Evolutionary conservation across 2,797 vertebrate species (phyloP).

Genomic region (Eutrigla gurnardus): DNA sequence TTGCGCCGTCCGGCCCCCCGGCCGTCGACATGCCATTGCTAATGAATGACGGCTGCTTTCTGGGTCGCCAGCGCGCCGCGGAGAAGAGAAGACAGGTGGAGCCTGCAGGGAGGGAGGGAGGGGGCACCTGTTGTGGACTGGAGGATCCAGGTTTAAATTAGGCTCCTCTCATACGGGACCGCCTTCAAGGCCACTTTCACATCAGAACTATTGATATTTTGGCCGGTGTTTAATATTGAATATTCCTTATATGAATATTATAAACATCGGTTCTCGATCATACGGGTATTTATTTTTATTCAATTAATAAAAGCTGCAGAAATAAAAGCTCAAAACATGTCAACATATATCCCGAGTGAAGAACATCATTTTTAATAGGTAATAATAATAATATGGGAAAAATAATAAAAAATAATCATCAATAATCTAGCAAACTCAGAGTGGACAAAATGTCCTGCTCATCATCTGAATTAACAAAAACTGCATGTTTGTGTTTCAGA

Average conservation of each 20-base stretch:
- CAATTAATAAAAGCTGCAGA: too few relatives aligned
- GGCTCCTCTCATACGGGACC: constrained; percentile 35
- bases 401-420: too few relatives aligned
- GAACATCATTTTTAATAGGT: neutral
- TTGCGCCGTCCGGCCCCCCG: constrained; percentile 73
- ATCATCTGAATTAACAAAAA: too few relatives aligned
- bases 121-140: constrained; percentile 77
- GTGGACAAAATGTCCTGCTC: too few relatives aligned
- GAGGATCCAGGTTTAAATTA: constrained; percentile 74
- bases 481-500: too few relatives aligned
- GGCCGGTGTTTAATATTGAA: neutral
- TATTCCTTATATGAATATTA: too few relatives aligned
- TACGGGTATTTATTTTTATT: too few relatives aligned
- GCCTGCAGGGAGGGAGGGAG: constrained; percentile 36
- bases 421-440: too few relatives aligned
- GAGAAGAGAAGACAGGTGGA: constrained; percentile 86
- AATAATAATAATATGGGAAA: too few relatives aligned
- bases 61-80: constrained; percentile 78
- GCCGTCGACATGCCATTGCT: constrained; percentile 81
- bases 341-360: neutral
- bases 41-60: constrained; percentile 87
- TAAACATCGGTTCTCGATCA: too few relatives aligned
- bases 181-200: constrained; percentile 8
- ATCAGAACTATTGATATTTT: neutral
- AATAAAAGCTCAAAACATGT: too few relatives aligned